Conservation (phyloP, 2,797 vertebrate species). For the Argyrosomus regius region DNA sequence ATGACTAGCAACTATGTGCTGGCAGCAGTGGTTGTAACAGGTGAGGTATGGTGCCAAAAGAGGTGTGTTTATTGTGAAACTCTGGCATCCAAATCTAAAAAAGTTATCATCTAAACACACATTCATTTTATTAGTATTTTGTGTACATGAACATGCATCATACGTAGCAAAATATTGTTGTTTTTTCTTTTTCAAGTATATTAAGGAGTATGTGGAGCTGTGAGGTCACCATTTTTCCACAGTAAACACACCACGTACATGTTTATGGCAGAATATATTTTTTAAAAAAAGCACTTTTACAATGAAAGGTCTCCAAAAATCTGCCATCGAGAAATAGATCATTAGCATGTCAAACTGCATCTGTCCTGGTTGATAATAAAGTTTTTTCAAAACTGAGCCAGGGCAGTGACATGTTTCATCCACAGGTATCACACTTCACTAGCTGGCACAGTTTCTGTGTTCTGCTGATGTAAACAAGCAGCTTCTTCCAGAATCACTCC, state of each 20-base stretch:
- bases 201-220: constrained; percentile 18
- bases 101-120: constrained; percentile 39
- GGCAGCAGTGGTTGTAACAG: constrained; percentile 28
- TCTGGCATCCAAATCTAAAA: constrained; percentile 24
- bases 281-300: not conserved
- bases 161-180: constrained; percentile 52
- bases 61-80: constrained; percentile 49
- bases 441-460: not conserved
- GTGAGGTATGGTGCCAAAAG: constrained; percentile 2
- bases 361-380: not conserved
- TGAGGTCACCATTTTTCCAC: constrained; percentile 28
- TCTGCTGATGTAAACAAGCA: constrained; percentile 9
- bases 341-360: constrained; percentile 4
- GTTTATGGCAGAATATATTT: not conserved
- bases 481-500: not conserved
- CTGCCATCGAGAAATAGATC: not conserved
- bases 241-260: constrained; percentile 45
- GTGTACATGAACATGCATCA: constrained; percentile 51
- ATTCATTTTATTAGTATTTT: constrained; percentile 30
- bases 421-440: constrained; percentile 1
- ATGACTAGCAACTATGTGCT: constrained; percentile 23
- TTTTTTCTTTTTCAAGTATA: constrained; percentile 20
- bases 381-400: constrained; percentile 21
- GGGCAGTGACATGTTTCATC: not conserved
- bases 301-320: not conserved